These are phyloP conservation scores for Euura saliciscinereae DNA, from an alignment of 1,140 invertebrate genomes.

Conservation along the genomic window DNA sequence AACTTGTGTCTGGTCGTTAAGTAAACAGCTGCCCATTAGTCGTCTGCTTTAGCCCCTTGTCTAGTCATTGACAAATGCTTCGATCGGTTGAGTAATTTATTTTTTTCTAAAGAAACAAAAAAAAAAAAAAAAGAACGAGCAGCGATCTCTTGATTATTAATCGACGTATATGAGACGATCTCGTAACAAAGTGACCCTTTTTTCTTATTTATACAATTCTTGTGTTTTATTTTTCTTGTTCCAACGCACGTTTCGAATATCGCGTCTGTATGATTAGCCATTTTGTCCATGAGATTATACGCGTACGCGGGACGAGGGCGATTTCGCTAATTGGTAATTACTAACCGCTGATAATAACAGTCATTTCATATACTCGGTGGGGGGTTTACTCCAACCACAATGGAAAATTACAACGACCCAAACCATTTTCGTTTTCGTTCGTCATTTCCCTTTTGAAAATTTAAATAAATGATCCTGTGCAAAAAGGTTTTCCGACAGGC, in stretches of 20 bases:
- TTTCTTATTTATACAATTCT: neutral
- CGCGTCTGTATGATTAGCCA: neutral
- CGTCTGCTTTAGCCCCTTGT: too few species aligned
- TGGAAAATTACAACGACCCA: neutral
- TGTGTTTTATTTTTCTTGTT: neutral
- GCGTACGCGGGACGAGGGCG: neutral
- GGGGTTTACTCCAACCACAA: neutral
- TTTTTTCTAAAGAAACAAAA: too few species aligned
- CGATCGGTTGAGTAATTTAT: too few species aligned
- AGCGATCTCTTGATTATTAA: too few species aligned
- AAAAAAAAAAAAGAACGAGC: too few species aligned
- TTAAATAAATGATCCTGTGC: too few species aligned
- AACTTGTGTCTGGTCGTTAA: too few species aligned
- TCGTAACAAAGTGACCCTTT: neutral
- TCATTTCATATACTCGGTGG: neutral
- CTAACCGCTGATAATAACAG: slow-evolving; percentile 7
- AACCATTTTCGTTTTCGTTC: neutral
- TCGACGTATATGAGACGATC: neutral
- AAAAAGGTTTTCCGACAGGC: too few species aligned
- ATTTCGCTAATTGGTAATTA: slow-evolving; percentile 4
- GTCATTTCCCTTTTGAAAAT: neutral
- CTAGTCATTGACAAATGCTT: too few species aligned
- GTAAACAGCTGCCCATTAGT: too few species aligned
- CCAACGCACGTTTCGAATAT: neutral
- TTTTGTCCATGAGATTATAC: neutral